phyloP scores from a whole-genome alignment of 2,888 invertebrate genomes.

The Drosophila niveifrons region DNA sequence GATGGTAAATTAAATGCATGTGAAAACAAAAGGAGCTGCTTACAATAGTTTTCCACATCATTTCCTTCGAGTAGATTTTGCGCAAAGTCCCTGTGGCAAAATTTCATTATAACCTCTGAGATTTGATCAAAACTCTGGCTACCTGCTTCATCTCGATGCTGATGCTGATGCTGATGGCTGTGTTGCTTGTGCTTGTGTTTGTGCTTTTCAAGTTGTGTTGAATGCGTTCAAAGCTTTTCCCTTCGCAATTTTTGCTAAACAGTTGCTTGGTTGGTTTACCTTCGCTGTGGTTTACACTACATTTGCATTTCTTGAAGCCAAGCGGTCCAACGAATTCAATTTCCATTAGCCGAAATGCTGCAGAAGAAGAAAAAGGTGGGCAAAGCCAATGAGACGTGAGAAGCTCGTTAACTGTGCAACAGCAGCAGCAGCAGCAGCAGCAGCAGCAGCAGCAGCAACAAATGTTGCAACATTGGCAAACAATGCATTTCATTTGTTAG shows the following conservation, averaged over 20 bases:
- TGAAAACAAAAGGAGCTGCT: slow-evolving; percentile 1
- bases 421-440: slow-evolving; percentile 22
- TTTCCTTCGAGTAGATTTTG: not conserved
- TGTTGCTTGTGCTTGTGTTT: not conserved
- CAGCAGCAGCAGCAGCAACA: slow-evolving; percentile 22
- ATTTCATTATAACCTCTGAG: not conserved
- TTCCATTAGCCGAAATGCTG: slow-evolving; percentile 57
- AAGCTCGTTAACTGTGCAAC: slow-evolving; percentile 63
- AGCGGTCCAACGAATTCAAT: slow-evolving; percentile 56
- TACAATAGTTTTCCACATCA: slow-evolving; percentile 4
- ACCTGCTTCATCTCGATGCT: not conserved
- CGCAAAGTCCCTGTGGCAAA: not conserved
- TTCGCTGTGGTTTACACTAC: slow-evolving; percentile 45
- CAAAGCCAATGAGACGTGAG: slow-evolving; percentile 62
- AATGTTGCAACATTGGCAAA: slow-evolving; percentile 1
- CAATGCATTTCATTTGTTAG: slow-evolving; percentile 29
- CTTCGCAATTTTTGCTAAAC: not conserved
- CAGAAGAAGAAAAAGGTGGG: not conserved
- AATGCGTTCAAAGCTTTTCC: too few relatives aligned
- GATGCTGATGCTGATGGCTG: not conserved
- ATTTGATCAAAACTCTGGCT: slow-evolving; percentile 1
- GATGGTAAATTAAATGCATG: not conserved
- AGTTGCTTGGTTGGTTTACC: slow-evolving; percentile 1
- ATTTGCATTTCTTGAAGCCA: slow-evolving; percentile 63
- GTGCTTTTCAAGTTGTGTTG: not conserved